Evolutionary conservation across 2,888 invertebrate species (phyloP).

Genomic region (Parnassius smintheus): DNA sequence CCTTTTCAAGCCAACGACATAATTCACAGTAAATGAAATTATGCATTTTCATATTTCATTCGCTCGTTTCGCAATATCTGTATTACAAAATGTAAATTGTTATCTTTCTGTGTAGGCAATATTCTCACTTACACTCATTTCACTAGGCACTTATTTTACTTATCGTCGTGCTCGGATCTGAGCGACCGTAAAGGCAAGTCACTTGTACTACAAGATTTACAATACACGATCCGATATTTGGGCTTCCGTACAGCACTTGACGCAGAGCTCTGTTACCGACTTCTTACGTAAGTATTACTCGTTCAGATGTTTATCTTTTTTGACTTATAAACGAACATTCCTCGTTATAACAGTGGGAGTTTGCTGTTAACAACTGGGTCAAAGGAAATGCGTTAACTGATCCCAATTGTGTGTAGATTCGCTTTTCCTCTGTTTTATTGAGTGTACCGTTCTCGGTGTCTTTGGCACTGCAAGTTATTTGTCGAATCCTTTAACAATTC

Average conservation of each 20-base stretch:
- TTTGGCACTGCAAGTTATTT: constrained; percentile 11
- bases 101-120: constrained; percentile 22
- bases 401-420: constrained; percentile 41
- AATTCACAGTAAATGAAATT: not conserved
- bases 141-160: constrained; percentile 21
- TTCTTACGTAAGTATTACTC: constrained; percentile 11
- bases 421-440: constrained; percentile 41
- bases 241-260: constrained; percentile 26
- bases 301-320: constrained; percentile 23
- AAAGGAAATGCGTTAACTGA: constrained; percentile 41
- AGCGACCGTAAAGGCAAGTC: constrained; percentile 8
- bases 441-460: constrained; percentile 28
- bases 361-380: constrained; percentile 35
- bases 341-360: constrained; percentile 7
- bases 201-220: constrained; percentile 22
- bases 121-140: constrained; percentile 17
- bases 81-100: constrained; percentile 25
- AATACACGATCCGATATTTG: constrained; percentile 22
- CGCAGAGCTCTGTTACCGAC: constrained; percentile 9
- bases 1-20: not conserved
- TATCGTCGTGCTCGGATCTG: constrained; percentile 16
- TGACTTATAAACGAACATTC: constrained; percentile 7
- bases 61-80: constrained; percentile 15
- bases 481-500: constrained; percentile 12
- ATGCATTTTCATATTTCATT: constrained; percentile 14